Conservation (phyloP, 2,797 vertebrate genomes). For the Myoxocephalus aenaeus region DNA sequence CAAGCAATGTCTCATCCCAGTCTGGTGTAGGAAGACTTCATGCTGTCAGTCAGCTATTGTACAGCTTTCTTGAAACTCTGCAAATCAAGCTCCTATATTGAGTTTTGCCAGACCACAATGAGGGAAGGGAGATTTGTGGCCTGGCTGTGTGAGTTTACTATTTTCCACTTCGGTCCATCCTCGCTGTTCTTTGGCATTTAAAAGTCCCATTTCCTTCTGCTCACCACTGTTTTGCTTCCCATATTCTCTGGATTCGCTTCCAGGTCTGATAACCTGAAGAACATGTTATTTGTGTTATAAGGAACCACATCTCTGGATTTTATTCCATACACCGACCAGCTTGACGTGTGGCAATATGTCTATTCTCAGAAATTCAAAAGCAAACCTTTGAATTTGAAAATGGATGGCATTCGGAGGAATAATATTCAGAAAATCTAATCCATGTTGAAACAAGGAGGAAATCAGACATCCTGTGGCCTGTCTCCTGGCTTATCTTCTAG, state of each 20-base stretch:
- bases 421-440: neutral
- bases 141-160: constrained; percentile 33
- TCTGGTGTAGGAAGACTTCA: constrained; percentile 16
- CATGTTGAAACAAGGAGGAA: constrained; percentile 21
- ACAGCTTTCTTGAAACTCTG: constrained; percentile 28
- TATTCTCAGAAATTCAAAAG: neutral
- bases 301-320: neutral
- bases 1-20: constrained; percentile 13
- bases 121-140: constrained; percentile 49
- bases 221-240: neutral
- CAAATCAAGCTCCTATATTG: constrained; percentile 47
- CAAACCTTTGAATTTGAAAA: neutral
- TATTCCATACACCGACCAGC: neutral
- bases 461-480: constrained; percentile 25
- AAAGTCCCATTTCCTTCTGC: neutral
- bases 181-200: constrained; percentile 30
- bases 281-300: constrained; percentile 6
- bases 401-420: neutral
- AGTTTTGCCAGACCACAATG: constrained; percentile 55
- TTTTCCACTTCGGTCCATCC: constrained; percentile 55
- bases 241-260: constrained; percentile 1
- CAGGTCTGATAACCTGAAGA: constrained; percentile 15
- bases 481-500: constrained; percentile 24
- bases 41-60: constrained; percentile 30
- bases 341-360: neutral